Evolutionary conservation across 30 jellyfish, hydroid and myxozoan species (phyloP).

Genomic region (Turritopsis rubra): DNA sequence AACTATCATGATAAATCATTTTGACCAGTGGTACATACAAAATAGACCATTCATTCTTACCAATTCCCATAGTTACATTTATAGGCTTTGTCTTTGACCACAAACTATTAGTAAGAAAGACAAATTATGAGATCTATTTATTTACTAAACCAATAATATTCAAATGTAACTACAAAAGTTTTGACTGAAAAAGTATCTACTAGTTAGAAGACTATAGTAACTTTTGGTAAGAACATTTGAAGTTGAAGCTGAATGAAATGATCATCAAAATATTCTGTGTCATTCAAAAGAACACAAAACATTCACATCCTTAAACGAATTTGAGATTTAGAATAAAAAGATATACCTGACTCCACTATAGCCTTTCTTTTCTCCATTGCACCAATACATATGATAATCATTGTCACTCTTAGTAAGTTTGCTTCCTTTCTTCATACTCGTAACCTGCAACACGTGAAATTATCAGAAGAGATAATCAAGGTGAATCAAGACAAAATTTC

Average conservation of each 20-base stretch:
- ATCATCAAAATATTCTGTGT: too few relatives aligned
- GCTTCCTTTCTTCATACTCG: conserved; percentile 16
- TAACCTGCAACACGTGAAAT: conserved; percentile 19
- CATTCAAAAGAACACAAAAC: too few relatives aligned
- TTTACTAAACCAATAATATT: background rate
- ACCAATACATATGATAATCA: conserved; percentile 79
- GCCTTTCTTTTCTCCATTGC: conserved; percentile 84
- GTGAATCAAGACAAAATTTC: background rate
- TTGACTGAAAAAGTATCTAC: too few relatives aligned
- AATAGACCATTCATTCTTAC: conserved; percentile 24
- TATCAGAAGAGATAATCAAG: background rate
- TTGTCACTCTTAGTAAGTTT: background rate
- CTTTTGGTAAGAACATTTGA: too few relatives aligned
- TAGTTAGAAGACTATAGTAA: too few relatives aligned
- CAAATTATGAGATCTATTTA: background rate
- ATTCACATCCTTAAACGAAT: too few relatives aligned
- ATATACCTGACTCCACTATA: conserved; percentile 94
- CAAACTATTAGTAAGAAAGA: conserved; percentile 28
- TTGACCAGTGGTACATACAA: too few relatives aligned
- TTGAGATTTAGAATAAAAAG: too few relatives aligned
- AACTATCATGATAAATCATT: too few relatives aligned
- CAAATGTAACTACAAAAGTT: too few relatives aligned
- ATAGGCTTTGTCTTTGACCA: conserved; percentile 86
- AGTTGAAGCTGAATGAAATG: too few relatives aligned
- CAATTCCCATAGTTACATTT: conserved; percentile 83